Conservation (phyloP, 2,888 invertebrate species). For the Drosophila mayaguana region DNA sequence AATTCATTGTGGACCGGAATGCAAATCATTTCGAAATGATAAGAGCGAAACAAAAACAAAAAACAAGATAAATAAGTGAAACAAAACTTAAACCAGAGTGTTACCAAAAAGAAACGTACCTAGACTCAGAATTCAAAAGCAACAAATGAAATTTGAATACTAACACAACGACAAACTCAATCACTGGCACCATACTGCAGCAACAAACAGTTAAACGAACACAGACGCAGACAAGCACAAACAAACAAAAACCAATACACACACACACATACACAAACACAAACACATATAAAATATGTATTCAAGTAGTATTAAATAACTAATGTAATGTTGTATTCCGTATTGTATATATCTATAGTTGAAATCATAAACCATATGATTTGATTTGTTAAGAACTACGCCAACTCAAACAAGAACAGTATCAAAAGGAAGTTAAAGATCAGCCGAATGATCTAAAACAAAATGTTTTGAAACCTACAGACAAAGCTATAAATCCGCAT, state of each 20-base stretch:
- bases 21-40: slow-evolving; percentile 36
- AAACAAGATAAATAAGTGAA: slow-evolving; percentile 5
- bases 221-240: slow-evolving; percentile 24
- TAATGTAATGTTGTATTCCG: slow-evolving; percentile 20
- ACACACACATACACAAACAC: slow-evolving; percentile 19
- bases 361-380: slow-evolving; percentile 16
- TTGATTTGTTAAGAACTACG: slow-evolving; percentile 26
- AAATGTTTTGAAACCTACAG: slow-evolving; percentile 26
- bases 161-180: slow-evolving; percentile 15
- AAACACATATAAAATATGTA: slow-evolving; percentile 28
- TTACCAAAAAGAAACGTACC: slow-evolving; percentile 62
- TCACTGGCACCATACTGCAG: slow-evolving; percentile 9
- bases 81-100: slow-evolving; percentile 5
- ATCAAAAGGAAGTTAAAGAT: slow-evolving; percentile 27
- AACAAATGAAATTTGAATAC: slow-evolving; percentile 50
- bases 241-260: slow-evolving; percentile 10
- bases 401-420: slow-evolving; percentile 43
- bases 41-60: slow-evolving; percentile 10
- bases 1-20: slow-evolving; percentile 30
- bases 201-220: slow-evolving; percentile 28
- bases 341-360: slow-evolving; percentile 32
- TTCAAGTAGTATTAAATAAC: slow-evolving; percentile 39
- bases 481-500: slow-evolving; percentile 55
- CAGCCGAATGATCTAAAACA: slow-evolving; percentile 1
- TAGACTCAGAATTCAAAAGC: slow-evolving; percentile 43